Evolutionary conservation across 2,888 invertebrate species (phyloP).

Genomic region (Tuberolachnus salignus): DNA sequence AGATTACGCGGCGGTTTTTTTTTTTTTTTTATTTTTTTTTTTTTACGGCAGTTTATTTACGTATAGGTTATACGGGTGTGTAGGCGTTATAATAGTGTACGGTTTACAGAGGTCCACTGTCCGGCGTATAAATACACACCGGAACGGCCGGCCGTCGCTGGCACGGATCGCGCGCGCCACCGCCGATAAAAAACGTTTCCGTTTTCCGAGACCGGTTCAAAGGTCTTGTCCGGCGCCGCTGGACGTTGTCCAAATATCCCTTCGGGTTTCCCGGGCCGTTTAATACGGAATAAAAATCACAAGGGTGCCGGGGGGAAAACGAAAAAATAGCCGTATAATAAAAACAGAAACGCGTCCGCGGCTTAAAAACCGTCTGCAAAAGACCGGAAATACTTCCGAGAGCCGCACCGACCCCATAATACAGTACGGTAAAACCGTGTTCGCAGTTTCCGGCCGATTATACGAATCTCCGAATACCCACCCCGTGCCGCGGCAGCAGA

Average conservation of each 20-base stretch:
- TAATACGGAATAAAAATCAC: constrained; percentile 42
- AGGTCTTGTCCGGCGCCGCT: constrained; percentile 29
- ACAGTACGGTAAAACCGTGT: constrained; percentile 37
- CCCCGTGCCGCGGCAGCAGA: not conserved
- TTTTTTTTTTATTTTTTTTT: not conserved
- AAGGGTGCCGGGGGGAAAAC: constrained; percentile 18
- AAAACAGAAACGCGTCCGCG: not conserved
- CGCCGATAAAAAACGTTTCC: constrained; percentile 42
- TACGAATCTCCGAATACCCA: constrained; percentile 20
- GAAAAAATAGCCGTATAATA: constrained; percentile 4
- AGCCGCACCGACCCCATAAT: not conserved
- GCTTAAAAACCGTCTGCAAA: constrained; percentile 19
- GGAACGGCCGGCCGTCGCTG: constrained; percentile 27
- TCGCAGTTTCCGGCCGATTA: constrained; percentile 52
- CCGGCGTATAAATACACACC: not conserved
- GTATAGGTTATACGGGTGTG: too few species aligned
- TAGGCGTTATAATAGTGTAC: too few species aligned
- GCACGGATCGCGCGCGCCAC: constrained; percentile 7
- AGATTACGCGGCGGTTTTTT: constrained; percentile 29
- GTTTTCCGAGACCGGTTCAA: constrained; percentile 52
- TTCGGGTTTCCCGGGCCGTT: constrained; percentile 41
- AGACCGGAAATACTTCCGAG: constrained; percentile 51
- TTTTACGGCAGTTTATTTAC: constrained; percentile 1
- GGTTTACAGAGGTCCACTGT: too few species aligned
- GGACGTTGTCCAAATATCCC: constrained; percentile 35